phyloP scores from a whole-genome alignment of 1,140 invertebrate genomes.

The Idris sp. region DNA sequence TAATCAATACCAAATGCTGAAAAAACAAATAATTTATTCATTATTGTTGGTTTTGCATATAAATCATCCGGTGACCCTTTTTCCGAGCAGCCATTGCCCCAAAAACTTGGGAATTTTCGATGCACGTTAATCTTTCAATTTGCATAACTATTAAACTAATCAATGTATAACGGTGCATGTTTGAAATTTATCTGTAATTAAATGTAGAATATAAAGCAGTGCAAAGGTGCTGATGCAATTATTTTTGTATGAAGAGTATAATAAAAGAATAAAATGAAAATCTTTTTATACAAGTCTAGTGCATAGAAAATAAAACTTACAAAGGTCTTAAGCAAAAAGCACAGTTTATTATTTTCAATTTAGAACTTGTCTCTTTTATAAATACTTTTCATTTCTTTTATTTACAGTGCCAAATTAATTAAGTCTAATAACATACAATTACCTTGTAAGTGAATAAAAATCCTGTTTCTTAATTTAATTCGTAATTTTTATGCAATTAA shows the following conservation, averaged over 20 bases:
- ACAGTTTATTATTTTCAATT: no score
- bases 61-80: conserved; percentile 14
- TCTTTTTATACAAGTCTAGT: no score
- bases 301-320: no score
- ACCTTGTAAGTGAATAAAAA: no score
- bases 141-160: conserved; percentile 37
- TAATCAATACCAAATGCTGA: not conserved
- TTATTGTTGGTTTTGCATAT: conserved; percentile 22
- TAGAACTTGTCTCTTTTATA: no score
- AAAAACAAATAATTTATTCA: conserved; percentile 28
- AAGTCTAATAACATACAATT: no score
- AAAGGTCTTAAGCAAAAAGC: no score
- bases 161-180: conserved; percentile 7
- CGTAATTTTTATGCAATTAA: no score
- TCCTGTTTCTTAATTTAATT: no score
- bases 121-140: conserved; percentile 29
- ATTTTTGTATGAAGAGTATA: not conserved
- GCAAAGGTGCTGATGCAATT: not conserved
- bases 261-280: no score
- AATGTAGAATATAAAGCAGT: conserved; percentile 4
- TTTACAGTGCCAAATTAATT: no score
- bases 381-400: no score
- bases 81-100: conserved; percentile 1
- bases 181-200: conserved; percentile 22
- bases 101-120: conserved; percentile 32